A percentile compares a stretch with the other conserved stretches of the same genome.
phyloP scores from a whole-genome alignment of 2,113 vertebrate genomes.

The Lepus timidus region DNA sequence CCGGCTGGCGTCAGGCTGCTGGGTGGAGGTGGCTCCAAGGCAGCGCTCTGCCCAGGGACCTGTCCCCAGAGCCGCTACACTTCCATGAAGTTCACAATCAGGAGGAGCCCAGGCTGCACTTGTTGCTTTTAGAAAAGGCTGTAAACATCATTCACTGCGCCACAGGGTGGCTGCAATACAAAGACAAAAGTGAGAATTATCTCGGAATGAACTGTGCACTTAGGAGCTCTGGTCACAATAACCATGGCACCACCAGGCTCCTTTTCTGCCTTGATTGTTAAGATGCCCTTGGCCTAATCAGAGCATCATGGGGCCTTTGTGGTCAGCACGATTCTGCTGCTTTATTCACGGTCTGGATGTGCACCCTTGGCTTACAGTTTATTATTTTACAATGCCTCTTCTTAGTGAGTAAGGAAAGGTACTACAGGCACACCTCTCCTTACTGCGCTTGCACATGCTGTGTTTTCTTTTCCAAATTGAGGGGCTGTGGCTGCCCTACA shows the following conservation, averaged over 20 bases:
- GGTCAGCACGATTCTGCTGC: not conserved
- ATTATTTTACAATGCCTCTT: not conserved
- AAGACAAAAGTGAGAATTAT: not conserved
- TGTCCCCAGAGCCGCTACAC: accelerated
- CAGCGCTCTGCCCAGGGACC: not conserved
- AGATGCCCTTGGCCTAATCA: not conserved
- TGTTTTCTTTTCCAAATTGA: no score
- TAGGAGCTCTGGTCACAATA: not conserved
- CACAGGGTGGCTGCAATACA: not conserved
- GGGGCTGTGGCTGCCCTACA: no score
- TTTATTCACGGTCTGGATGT: not conserved
- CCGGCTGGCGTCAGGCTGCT: accelerated
- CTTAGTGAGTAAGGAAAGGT: not conserved
- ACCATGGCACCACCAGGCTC: not conserved
- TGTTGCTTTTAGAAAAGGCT: not conserved
- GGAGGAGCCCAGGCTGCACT: not conserved
- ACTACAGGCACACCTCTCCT: not conserved
- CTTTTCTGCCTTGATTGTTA: not conserved
- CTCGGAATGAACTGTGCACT: not conserved
- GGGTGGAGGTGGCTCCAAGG: not conserved
- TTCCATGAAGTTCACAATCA: not conserved
- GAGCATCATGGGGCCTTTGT: accelerated
- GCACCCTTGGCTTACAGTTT: not conserved
- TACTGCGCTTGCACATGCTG: no score
- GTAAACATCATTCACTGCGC: not conserved